A percentile compares a stretch with the other conserved stretches of the same genome.
These are phyloP conservation scores for Listronotus bonariensis DNA, from an alignment of 1,140 invertebrate genomes.

Conservation along the genomic window DNA sequence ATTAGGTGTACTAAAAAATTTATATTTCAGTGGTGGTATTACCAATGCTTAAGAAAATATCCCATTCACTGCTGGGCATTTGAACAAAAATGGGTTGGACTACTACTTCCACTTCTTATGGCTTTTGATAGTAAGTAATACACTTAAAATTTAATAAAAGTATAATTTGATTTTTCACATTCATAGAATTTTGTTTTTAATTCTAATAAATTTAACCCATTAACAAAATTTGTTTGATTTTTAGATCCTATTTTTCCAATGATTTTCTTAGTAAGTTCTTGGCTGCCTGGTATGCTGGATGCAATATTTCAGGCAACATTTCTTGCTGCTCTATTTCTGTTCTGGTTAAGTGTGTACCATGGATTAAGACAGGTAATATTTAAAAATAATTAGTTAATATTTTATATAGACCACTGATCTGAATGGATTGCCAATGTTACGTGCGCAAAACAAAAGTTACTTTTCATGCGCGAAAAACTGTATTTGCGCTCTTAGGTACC, in stretches of 20 bases:
- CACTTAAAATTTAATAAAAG: constrained; percentile 30
- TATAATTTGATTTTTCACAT: constrained; percentile 5
- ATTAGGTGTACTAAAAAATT: constrained; percentile 3
- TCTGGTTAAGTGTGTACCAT: constrained; percentile 95
- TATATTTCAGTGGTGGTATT: constrained; percentile 84
- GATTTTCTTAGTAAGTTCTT: constrained; percentile 86
- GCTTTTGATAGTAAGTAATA: constrained; percentile 90
- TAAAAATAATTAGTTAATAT: too few species aligned
- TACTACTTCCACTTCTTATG: constrained; percentile 86
- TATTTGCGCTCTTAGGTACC: too few species aligned
- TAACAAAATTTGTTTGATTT: too few species aligned
- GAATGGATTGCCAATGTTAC: too few species aligned
- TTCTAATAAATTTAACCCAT: not conserved
- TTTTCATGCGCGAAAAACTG: too few species aligned
- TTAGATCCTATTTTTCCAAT: constrained; percentile 93
- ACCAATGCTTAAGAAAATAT: constrained; percentile 85
- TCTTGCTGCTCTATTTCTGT: constrained; percentile 83
- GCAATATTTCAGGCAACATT: constrained; percentile 90
- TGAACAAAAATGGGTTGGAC: constrained; percentile 95
- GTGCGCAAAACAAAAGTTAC: too few species aligned
- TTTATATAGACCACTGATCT: too few species aligned
- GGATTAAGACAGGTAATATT: constrained; percentile 84
- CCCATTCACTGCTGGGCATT: constrained; percentile 93
- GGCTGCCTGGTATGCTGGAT: constrained; percentile 89
- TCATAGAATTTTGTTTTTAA: too few species aligned